A percentile compares a stretch with the other conserved stretches of the same genome.
These are phyloP conservation scores for Bimastos eiseni DNA, from an alignment of 2,888 invertebrate genomes.

Conservation along the genomic window DNA sequence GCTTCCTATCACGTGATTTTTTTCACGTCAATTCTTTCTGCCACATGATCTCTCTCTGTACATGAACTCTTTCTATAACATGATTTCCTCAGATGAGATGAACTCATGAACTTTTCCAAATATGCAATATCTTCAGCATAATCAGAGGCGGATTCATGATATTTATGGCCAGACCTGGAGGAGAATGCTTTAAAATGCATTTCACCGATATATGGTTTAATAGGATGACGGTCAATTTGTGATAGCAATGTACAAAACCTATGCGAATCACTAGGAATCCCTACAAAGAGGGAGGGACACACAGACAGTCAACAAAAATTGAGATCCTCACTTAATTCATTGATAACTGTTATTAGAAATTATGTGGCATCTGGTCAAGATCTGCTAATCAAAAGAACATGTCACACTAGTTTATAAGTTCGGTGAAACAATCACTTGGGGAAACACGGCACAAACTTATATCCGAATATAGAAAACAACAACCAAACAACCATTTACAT, in stretches of 20 bases:
- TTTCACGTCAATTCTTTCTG: not conserved
- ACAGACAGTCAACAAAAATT: too few species aligned
- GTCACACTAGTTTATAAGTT: too few species aligned
- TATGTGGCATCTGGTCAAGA: too few species aligned
- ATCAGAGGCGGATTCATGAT: not conserved
- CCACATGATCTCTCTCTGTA: not conserved
- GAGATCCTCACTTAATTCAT: too few species aligned
- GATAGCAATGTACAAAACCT: not conserved
- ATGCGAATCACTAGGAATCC: not conserved
- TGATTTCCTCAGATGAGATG: not conserved
- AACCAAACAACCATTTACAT: not conserved
- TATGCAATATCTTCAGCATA: not conserved
- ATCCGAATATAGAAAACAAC: not conserved
- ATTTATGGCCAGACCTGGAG: not conserved
- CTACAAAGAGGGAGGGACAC: too few species aligned
- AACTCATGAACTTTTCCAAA: not conserved
- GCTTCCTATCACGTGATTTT: not conserved
- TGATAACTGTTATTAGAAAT: too few species aligned
- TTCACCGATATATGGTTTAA: not conserved
- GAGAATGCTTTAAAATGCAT: not conserved
- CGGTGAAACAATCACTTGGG: not conserved
- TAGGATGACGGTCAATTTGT: not conserved
- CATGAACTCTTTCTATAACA: not conserved
- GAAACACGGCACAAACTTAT: not conserved
- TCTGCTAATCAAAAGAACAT: too few species aligned